Percentiles rank a stretch among this genome's conserved stretches.
These are phyloP conservation scores for Plecotus auritus DNA, from an alignment of 2,113 vertebrate species.

Conservation along the genomic window DNA sequence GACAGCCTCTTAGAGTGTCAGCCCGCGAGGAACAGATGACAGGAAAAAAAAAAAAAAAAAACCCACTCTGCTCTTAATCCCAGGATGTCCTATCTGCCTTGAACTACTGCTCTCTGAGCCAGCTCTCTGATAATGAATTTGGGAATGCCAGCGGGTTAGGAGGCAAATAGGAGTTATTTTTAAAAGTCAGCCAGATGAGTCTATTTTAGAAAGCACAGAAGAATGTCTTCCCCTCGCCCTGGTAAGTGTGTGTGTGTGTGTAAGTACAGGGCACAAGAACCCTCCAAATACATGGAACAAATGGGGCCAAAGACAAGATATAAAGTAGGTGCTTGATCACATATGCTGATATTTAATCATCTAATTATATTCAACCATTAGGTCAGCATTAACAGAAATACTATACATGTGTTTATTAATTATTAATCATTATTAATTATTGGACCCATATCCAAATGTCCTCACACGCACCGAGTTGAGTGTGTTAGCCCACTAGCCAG, in stretches of 20 bases:
- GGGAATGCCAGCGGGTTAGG: slow-evolving; percentile 7
- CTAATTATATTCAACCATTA: not conserved
- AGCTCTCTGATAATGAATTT: slow-evolving; percentile 40
- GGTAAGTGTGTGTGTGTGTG: not conserved
- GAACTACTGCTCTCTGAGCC: slow-evolving; percentile 39
- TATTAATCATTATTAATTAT: not conserved
- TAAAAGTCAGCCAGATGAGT: not conserved
- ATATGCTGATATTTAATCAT: slow-evolving; percentile 2
- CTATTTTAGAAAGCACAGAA: not conserved
- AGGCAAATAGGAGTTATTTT: not conserved
- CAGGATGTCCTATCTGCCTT: slow-evolving; percentile 43
- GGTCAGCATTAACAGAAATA: not conserved
- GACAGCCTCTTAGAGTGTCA: slow-evolving; percentile 76
- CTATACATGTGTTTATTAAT: not conserved
- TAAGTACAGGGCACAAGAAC: not conserved
- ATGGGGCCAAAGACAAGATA: not conserved
- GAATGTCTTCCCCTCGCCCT: not conserved
- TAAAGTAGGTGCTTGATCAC: not conserved
- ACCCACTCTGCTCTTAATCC: slow-evolving; percentile 22
- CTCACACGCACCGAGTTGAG: not conserved
- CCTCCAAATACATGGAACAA: not conserved
- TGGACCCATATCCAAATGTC: not conserved
- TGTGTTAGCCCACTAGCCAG: not conserved
- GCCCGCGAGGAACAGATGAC: slow-evolving; percentile 76
- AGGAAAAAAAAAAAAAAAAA: slow-evolving; percentile 36